Evolutionary conservation across 1,140 invertebrate genomes (phyloP), one percentile per base, ranked within the genome.

Genomic region (Homarus americanus): DNA sequence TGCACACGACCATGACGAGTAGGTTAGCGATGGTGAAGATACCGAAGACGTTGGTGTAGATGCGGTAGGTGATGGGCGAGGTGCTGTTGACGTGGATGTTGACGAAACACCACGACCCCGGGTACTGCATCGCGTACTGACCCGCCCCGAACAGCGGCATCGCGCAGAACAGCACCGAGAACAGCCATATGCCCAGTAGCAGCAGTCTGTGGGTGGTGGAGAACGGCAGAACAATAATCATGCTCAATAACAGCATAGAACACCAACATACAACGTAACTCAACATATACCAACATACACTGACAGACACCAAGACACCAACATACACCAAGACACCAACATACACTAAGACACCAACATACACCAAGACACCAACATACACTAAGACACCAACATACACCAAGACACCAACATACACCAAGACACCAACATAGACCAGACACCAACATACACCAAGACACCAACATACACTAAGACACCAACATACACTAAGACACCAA

Each of bases 41-140:
- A 10, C 87, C 87, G 80, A 84, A 90, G 87, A 90, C 44, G 49
- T 83, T 89, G 49, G 87, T 83, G 72, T 90, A 90, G 72, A 90
- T 78, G 69, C 44, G 80, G 53, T 83, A 49, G 32, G 15, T 40
- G 36, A 90, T 32, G 44, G 87, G 87, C 24, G 87, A 75, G 34
- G 36, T 15, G 40, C n/a, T 28, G 44, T n/a, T 34, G 41, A 84
- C 87, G 87, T 90, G 87, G 72, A 83, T 83, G 80, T 90, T 83
- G 69, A 90, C 79, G 69, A 78, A 90, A 72, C 80, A 90, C 87
- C 80, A 90, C 44, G 87, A 90, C 0, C 87, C 87, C 1, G 87
- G 87, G 79, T 90, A 90, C 80, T 90, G 87, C 12, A 90, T 69
- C n/a, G 40, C 87, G 69, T 90, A 90, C 87, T 90, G 87, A 17